Percentiles rank a stretch among this genome's conserved stretches.
phyloP scores from a whole-genome alignment of 2,888 invertebrate species.

The Polydesmus complanatus region DNA sequence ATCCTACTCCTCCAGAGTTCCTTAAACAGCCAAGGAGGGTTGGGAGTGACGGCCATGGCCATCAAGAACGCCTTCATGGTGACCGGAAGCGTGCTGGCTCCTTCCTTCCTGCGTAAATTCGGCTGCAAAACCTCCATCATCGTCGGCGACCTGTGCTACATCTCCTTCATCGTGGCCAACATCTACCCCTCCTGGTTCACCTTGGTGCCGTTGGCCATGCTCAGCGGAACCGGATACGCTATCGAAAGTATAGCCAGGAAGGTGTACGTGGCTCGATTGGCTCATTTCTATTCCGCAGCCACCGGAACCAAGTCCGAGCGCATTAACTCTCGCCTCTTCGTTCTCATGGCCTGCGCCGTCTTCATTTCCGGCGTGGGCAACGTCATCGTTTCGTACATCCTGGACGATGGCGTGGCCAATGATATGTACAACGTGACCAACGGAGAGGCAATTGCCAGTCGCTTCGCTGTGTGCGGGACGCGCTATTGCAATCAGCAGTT shows the following conservation, averaged over 20 bases:
- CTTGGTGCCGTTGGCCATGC: not conserved
- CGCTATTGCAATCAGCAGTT: conserved; percentile 4
- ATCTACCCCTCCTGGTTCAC: conserved; percentile 3
- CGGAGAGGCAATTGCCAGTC: too few relatives aligned
- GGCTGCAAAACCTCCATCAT: not conserved
- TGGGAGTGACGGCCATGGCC: conserved; percentile 5
- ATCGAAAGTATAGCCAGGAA: not conserved
- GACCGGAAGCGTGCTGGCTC: not conserved
- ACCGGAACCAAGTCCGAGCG: not conserved
- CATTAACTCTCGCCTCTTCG: not conserved
- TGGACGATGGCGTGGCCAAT: not conserved
- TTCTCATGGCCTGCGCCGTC: not conserved
- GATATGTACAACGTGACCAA: not conserved
- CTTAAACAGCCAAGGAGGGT: not conserved
- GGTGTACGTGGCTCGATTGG: not conserved
- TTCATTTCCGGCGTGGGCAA: not conserved
- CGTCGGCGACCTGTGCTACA: not conserved
- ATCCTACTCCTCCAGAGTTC: conserved; percentile 1
- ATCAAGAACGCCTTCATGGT: not conserved
- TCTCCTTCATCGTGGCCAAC: not conserved
- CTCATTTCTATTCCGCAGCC: not conserved
- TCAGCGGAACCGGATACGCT: not conserved
- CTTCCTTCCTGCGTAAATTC: not conserved
- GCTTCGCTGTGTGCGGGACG: not conserved
- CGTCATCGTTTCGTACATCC: not conserved